Percentiles rank a stretch among this genome's conserved stretches.
Conservation (phyloP, 2,888 invertebrate species). For the Scelioninae gen. 1 region DNA sequence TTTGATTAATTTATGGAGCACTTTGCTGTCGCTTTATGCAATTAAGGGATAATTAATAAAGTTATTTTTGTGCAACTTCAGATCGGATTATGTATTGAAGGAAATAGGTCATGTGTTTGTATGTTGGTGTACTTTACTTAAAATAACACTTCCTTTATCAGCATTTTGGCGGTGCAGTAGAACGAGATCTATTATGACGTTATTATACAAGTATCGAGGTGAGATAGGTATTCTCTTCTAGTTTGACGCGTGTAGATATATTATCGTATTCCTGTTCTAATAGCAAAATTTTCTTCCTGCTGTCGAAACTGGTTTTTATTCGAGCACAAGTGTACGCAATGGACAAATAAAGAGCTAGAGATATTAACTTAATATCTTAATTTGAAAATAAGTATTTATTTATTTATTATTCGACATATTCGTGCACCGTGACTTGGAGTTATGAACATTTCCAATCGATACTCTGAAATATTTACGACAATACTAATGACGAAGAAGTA, state of each 20-base stretch:
- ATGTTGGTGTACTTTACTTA: no score
- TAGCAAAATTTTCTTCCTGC: slow-evolving; percentile 11
- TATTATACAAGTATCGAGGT: no score
- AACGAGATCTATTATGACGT: no score
- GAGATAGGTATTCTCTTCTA: not conserved
- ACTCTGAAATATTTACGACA: slow-evolving; percentile 7
- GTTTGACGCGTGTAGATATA: not conserved
- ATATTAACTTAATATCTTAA: slow-evolving; percentile 39
- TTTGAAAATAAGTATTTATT: slow-evolving; percentile 24
- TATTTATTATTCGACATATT: slow-evolving; percentile 22
- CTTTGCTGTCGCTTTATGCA: not conserved
- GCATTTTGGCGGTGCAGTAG: no score
- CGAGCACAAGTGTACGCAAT: not conserved
- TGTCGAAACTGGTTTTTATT: slow-evolving; percentile 41
- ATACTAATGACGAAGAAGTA: slow-evolving; percentile 10
- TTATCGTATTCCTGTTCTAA: not conserved
- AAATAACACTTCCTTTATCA: no score
- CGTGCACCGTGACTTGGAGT: not conserved
- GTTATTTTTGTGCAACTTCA: slow-evolving; percentile 19
- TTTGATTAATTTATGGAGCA: slow-evolving; percentile 13
- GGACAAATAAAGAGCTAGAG: slow-evolving; percentile 16
- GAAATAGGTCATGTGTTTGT: no score
- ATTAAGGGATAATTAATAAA: slow-evolving; percentile 28
- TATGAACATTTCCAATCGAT: slow-evolving; percentile 1
- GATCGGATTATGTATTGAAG: no score